Evolutionary conservation across 1,140 invertebrate genomes (phyloP), one percentile per base, ranked within the genome.

Genomic region (Formica selysi): DNA sequence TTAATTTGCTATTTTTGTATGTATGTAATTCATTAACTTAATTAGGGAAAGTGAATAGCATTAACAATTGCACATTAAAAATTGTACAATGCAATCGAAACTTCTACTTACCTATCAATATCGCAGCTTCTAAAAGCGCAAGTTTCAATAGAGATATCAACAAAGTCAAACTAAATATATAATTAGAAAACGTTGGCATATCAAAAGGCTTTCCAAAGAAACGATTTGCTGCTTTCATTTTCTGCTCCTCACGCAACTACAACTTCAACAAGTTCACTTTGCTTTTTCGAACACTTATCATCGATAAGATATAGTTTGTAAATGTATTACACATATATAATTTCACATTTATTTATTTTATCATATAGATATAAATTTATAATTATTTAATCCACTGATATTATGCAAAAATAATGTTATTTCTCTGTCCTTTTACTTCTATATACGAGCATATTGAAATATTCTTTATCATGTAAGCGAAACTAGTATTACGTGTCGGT

Each of bases 31-130:
- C 36, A n/a, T 29, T 62, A 36, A 44, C 29, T n/a, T 11, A 59
- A 41, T 2, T 4, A 85, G 61, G 71, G 13, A 62, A n/a, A 26
- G 2, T 51, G 71, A 65, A n/a, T 86, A 3, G 57, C 32, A 22
- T 16, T 59, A 62, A 67, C 85, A 29, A 41, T 26, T 80, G 51
- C 13, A 70, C 64, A 19, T 22, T 86, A 19, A 29, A 80, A 1
- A 70, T 13, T n/a, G 16, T 3, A 3, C 7, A 74, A 54, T 8
- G 19, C 19, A 57, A 57, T 57, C 51, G 5, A 16, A 61, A 76
- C 36, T 76, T 76, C 19, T 41, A 61, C n/a, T 76, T 3, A 76
- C 73, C 7, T 36, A 1, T n/a, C 70, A 36, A 26, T 11, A 76
- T 76, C 26, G 8, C 11, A 74, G 13, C n/a, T 76, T 76, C 8